Evolutionary conservation across 2,113 vertebrate species (phyloP).

Genomic region (Ifrita kowaldi): DNA sequence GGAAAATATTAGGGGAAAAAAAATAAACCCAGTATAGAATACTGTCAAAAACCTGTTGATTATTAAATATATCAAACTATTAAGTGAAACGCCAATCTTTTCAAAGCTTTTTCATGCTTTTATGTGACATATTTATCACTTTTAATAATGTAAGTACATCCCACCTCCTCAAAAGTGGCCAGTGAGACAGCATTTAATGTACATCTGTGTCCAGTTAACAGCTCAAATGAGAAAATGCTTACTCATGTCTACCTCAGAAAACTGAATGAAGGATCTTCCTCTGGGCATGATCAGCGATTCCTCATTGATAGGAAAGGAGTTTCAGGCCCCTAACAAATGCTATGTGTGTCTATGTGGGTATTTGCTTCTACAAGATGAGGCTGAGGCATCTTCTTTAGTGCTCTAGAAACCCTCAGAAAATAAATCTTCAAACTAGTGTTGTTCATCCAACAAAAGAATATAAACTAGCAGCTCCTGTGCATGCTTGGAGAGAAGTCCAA

Average conservation of each 20-base stretch:
- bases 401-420: not conserved
- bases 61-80: not conserved
- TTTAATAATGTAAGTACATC: not conserved
- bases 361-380: not conserved
- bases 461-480: not conserved
- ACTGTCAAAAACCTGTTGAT: not conserved
- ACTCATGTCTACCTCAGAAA: not conserved
- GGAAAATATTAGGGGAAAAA: not conserved
- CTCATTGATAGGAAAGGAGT: not conserved
- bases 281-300: not conserved
- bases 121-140: not conserved
- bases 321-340: not conserved
- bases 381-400: not conserved
- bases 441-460: not conserved
- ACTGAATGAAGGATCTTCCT: not conserved
- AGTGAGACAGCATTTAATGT: not conserved
- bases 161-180: not conserved
- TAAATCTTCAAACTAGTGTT: not conserved
- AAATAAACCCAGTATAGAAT: not conserved
- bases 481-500: not conserved
- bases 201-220: not conserved
- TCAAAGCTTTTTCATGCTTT: not conserved
- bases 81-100: not conserved
- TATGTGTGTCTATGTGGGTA: not conserved
- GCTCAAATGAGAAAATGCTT: not conserved